Conservation (phyloP, 2,113 vertebrate genomes). For the Rhabdornis inornatus region DNA sequence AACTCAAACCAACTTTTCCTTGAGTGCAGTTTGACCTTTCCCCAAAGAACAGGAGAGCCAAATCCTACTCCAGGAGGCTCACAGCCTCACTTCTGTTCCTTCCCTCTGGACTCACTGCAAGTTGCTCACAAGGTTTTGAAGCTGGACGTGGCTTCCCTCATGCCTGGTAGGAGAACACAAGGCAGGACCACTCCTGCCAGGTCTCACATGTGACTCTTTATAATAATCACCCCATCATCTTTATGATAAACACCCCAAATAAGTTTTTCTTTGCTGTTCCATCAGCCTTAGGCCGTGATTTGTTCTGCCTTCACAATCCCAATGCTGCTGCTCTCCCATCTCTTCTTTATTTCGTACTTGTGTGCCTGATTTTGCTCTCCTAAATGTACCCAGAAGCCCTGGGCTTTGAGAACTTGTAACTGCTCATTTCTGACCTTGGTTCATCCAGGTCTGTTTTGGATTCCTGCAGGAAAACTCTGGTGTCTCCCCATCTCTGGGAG, state of each 20-base stretch:
- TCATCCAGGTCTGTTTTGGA: neutral
- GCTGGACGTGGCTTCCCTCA: neutral
- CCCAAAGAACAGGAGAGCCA: neutral
- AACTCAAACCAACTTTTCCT: neutral
- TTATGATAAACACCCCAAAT: neutral
- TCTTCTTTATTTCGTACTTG: neutral
- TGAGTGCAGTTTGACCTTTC: neutral
- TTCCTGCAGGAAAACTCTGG: neutral
- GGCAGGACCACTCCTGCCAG: neutral
- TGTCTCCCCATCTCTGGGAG: neutral
- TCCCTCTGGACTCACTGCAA: neutral
- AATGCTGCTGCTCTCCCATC: fast-evolving
- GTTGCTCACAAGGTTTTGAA: neutral
- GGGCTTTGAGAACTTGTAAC: neutral
- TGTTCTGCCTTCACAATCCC: neutral
- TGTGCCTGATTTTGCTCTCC: neutral
- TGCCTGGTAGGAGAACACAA: neutral
- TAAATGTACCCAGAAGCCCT: neutral
- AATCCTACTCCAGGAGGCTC: neutral
- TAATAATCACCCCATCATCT: neutral
- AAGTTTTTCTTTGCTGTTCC: neutral
- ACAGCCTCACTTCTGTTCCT: neutral
- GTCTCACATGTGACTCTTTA: neutral
- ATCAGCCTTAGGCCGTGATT: neutral
- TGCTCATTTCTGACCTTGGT: neutral